Evolutionary conservation across 2,888 invertebrate species (phyloP), one percentile per base, ranked within the genome.

Genomic region (Tachina fera): DNA sequence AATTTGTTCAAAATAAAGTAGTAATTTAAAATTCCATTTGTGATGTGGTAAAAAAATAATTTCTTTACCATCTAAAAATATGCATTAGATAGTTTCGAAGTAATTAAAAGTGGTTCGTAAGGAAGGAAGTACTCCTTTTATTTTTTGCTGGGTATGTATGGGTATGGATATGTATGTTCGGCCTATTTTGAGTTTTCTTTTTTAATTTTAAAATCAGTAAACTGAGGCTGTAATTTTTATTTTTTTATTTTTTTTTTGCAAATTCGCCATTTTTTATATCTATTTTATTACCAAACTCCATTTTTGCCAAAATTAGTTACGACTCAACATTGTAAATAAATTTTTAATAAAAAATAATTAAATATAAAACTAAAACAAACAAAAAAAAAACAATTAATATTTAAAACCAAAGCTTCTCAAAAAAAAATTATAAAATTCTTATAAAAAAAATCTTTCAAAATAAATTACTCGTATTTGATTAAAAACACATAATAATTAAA

Each of bases 271-370:
- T n/a, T n/a, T n/a, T n/a, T n/a, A n/a, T n/a, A n/a, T n/a, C n/a
- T 68, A 49, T 16, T 31, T 2, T 31, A 9, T 61, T 75, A 61
- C 16, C 19, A 39, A 75, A 65, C 82, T 76, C 82, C 65, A 83
- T 45, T 77, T 65, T 70, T 77, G 71, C 77, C 76, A 83, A 83
- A 70, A 49, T 63, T 51, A 49, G 39, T 76, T 76, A 70, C 14
- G 8, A 63, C 45, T 16, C 39, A 31, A 31, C 43, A 43, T 58
- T 72, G 71, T 77, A 77, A 67, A 77, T 77, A 72, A 19, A 19
- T 49, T 41, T 63, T 53, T 19, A 31, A 31, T 31, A 13, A 31
- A 65, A 60, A 60, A 31, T 2, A 68, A 39, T 9, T 22, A 41
- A 51, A 63, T 6, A 31, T 31, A 43, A 9, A 49, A 67, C 19